A percentile compares a stretch with the other conserved stretches of the same genome.
phyloP scores from a whole-genome alignment of 2,797 vertebrate species.

The Macrochelys suwanniensis region DNA sequence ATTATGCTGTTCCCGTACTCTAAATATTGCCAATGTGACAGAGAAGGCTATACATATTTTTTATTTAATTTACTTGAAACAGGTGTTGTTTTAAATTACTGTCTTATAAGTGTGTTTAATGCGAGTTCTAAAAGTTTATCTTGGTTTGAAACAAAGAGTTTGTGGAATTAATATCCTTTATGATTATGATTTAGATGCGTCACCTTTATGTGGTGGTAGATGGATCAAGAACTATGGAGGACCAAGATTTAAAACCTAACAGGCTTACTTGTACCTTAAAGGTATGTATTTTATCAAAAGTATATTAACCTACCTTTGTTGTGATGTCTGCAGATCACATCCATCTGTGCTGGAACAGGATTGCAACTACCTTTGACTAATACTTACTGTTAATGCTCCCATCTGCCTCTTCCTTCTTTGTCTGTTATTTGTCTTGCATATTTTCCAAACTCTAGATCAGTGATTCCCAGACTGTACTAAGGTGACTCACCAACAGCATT shows the following conservation, averaged over 20 bases:
- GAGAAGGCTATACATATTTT: background rate
- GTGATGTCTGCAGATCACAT: background rate
- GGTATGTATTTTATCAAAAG: constrained; percentile 66
- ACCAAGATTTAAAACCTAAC: constrained; percentile 96
- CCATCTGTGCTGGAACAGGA: background rate
- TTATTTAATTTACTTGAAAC: background rate
- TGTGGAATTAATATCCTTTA: background rate
- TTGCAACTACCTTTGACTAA: background rate
- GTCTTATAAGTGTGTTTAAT: background rate
- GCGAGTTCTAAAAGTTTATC: constrained; percentile 18
- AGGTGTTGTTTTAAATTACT: background rate
- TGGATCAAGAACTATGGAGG: constrained; percentile 97
- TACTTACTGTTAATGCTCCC: background rate
- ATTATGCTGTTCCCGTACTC: background rate
- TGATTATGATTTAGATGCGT: constrained; percentile 89
- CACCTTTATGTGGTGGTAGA: constrained; percentile 95
- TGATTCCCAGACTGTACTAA: too few species aligned
- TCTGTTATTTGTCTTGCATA: background rate
- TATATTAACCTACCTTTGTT: background rate
- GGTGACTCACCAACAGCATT: too few species aligned
- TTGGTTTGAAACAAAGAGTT: background rate
- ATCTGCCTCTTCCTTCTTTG: rapidly evolving
- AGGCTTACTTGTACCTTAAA: constrained; percentile 90
- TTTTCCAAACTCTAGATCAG: too few species aligned
- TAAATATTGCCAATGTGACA: background rate